phyloP scores from a whole-genome alignment of 2,797 vertebrate genomes.

The Hephaestus fuliginosus region DNA sequence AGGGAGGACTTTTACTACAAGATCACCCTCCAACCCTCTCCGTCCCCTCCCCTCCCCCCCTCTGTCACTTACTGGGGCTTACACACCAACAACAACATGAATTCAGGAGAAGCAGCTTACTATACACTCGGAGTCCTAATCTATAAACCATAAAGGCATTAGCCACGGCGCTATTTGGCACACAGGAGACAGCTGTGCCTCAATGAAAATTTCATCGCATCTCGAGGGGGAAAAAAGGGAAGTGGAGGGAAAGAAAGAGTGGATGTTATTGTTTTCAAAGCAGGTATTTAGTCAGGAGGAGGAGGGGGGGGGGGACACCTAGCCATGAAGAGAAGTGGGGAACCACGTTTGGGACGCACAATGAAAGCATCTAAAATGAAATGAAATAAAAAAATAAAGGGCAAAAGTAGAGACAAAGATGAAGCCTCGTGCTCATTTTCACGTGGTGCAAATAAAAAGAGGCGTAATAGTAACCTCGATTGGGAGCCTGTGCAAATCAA shows the following conservation, averaged over 20 bases:
- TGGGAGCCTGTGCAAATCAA: conserved; percentile 29
- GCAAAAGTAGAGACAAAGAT: conserved; percentile 70
- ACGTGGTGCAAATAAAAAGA: conserved; percentile 56
- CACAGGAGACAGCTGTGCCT: conserved; percentile 59
- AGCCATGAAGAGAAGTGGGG: neutral
- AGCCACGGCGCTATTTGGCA: conserved; percentile 43
- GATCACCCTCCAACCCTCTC: conserved; percentile 67
- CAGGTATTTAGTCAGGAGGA: neutral
- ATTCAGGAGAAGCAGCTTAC: conserved; percentile 75
- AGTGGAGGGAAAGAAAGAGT: neutral
- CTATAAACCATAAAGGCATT: conserved; percentile 72
- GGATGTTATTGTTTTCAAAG: neutral
- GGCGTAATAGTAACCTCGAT: conserved; percentile 51
- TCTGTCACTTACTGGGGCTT: conserved; percentile 73
- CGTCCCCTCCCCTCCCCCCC: conserved; percentile 31
- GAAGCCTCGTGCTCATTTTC: conserved; percentile 61
- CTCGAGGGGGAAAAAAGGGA: neutral
- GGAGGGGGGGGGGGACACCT: too few species aligned
- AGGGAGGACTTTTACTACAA: conserved; percentile 82
- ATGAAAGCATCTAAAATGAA: neutral
- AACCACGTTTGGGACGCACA: neutral
- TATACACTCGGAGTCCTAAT: conserved; percentile 61
- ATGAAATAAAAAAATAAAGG: neutral
- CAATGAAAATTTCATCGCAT: conserved; percentile 35
- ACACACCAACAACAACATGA: conserved; percentile 71